These are phyloP conservation scores for Alethe diademata DNA, from an alignment of 2,113 vertebrate species.

Conservation along the genomic window DNA sequence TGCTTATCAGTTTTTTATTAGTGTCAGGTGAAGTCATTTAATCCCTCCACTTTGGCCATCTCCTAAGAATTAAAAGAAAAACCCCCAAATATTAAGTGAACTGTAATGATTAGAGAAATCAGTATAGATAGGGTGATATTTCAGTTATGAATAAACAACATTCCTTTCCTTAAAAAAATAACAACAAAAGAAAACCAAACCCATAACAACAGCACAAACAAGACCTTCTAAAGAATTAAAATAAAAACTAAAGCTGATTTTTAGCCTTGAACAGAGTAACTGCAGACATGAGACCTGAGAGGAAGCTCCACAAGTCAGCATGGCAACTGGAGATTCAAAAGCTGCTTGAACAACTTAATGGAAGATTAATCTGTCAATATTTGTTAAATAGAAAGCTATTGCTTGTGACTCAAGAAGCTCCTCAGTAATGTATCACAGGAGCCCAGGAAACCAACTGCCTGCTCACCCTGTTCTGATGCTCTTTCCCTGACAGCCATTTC, in stretches of 20 bases:
- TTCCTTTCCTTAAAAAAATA: not conserved
- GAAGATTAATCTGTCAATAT: constrained; percentile 24
- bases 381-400: constrained; percentile 20
- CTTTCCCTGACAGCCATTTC: not conserved
- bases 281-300: not conserved
- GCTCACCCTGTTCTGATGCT: not conserved
- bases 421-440: not conserved
- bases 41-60: not conserved
- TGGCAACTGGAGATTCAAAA: not conserved
- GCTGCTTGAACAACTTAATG: not conserved
- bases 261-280: not conserved
- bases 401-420: constrained; percentile 1
- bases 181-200: not conserved
- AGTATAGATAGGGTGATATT: not conserved
- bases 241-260: not conserved
- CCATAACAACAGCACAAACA: not conserved
- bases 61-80: not conserved
- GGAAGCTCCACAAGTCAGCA: not conserved
- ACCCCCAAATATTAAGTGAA: not conserved
- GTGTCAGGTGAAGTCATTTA: not conserved
- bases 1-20: not conserved
- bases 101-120: not conserved
- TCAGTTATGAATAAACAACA: constrained; percentile 23
- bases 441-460: not conserved
- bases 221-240: not conserved